Evolutionary conservation across 2,888 invertebrate species (phyloP).

Genomic region (Urechis unicinctus): DNA sequence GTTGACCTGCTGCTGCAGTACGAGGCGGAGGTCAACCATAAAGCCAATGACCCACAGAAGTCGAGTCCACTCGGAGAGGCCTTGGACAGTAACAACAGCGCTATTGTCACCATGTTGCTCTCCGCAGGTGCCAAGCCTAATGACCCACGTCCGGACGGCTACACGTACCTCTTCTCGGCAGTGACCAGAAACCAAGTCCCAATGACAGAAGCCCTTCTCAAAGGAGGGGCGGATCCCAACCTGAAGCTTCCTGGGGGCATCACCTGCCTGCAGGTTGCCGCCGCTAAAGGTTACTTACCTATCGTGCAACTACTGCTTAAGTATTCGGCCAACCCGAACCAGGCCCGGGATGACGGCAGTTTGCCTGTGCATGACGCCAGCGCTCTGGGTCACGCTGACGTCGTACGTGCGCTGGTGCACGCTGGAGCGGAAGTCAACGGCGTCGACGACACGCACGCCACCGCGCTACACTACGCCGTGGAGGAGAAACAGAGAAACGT

Average conservation of each 20-base stretch:
- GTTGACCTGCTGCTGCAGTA: constrained; percentile 12
- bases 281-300: constrained; percentile 10
- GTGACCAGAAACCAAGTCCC: constrained; percentile 6
- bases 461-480: constrained; percentile 15
- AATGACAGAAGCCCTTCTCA: constrained; percentile 8
- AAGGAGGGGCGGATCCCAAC: constrained; percentile 12
- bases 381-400: constrained; percentile 12
- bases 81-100: constrained; percentile 6
- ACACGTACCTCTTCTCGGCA: constrained; percentile 10
- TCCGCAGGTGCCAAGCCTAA: constrained; percentile 1
- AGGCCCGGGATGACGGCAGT: constrained; percentile 14
- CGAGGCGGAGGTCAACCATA: constrained; percentile 14
- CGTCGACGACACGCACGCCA: constrained; percentile 7
- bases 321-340: constrained; percentile 8
- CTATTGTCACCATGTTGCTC: constrained; percentile 2
- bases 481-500: constrained; percentile 9
- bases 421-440: constrained; percentile 5
- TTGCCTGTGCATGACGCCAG: constrained; percentile 17
- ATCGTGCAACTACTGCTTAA: constrained; percentile 8
- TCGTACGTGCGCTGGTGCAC: constrained; percentile 7
- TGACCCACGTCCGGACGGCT: constrained; percentile 6
- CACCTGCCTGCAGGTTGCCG: constrained; percentile 15
- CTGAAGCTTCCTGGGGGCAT: constrained; percentile 7
- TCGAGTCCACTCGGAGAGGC: constrained; percentile 15
- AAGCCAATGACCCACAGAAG: constrained; percentile 6